Base-by-base conservation (phyloP, 2,797 vertebrate species). In the Sciaenops ocellatus region DNA sequence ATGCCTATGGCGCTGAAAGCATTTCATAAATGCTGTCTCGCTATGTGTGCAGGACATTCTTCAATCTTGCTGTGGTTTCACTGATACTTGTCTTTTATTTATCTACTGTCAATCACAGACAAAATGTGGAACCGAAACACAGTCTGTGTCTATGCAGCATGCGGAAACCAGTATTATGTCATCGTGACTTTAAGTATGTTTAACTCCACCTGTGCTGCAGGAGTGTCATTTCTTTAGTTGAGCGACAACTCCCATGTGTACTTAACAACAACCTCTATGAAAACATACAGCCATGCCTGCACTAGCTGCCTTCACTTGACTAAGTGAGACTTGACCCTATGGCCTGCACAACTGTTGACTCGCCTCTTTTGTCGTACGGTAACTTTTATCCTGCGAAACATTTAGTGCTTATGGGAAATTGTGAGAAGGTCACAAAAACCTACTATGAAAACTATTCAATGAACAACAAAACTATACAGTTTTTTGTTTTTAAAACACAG, bases 31-130 rank as follows among this genome's bases (percentile, higher is more conserved):
- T 74, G 76, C 64, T 41, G 55, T 30, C 41, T 26, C 16, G 4
- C 41, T 26, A 46, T 44, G 41, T 51, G 6, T 4, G 5, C 1
- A 41, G 0, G 34, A 63, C 77, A 84, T 89, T 86, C 81, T 61
- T 76, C 6, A 0, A 12, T 44, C n/a, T 38, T 42, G 26, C 51
- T 57, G 4, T 64, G 83, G 83, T 91, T 90, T 92, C 87, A 76
- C 69, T 78, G 86, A 91, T 76, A 77, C 83, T 73, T 70, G 22
- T 42, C 6, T 11, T 64, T 22, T 84, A 51, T 81, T 70, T 82
- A 74, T 76, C 80, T 54, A 0, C 56, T 28, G 80, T 80, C 87
- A 79, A 44, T 82, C 77, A 79, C 34, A 48, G 20, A 60, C n/a
- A 51, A 48, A 26, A 13, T 20, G 52, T 7, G 17, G 24, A 11